These are phyloP conservation scores for Trachythela sp. DNA, from an alignment of 64 coral and sea anemone genomes.

Conservation along the genomic window DNA sequence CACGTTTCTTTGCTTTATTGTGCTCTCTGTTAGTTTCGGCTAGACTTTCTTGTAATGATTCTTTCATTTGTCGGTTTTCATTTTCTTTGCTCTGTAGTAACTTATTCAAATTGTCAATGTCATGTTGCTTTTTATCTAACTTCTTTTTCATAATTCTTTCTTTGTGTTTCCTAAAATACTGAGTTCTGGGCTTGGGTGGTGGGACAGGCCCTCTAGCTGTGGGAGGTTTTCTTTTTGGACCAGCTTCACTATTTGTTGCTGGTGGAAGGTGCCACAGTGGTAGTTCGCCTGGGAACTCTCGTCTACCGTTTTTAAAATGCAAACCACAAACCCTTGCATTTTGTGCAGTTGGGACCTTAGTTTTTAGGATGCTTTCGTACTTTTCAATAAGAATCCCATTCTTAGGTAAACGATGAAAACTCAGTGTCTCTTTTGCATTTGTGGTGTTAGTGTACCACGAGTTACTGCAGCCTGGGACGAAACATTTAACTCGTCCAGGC, in stretches of 20 bases:
- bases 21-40: too few species aligned
- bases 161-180: neutral
- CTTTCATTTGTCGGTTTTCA: too few species aligned
- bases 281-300: neutral
- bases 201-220: neutral
- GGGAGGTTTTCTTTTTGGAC: neutral
- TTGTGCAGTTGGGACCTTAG: neutral
- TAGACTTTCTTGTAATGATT: too few species aligned
- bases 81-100: too few species aligned
- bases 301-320: neutral
- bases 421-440: neutral
- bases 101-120: too few species aligned
- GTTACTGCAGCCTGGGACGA: neutral
- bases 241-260: neutral
- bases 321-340: neutral
- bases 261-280: neutral
- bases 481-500: neutral
- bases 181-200: neutral
- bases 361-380: neutral
- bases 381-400: neutral
- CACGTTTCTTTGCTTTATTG: too few species aligned
- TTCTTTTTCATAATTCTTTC: neutral
- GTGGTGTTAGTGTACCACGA: neutral
- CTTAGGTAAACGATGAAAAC: neutral
- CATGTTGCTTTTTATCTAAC: too few species aligned